Percentiles rank a stretch among this genome's conserved stretches.
Evolutionary conservation across 53 echinoderm and acorn worm species (phyloP).

Genomic region (Henricia sp.): DNA sequence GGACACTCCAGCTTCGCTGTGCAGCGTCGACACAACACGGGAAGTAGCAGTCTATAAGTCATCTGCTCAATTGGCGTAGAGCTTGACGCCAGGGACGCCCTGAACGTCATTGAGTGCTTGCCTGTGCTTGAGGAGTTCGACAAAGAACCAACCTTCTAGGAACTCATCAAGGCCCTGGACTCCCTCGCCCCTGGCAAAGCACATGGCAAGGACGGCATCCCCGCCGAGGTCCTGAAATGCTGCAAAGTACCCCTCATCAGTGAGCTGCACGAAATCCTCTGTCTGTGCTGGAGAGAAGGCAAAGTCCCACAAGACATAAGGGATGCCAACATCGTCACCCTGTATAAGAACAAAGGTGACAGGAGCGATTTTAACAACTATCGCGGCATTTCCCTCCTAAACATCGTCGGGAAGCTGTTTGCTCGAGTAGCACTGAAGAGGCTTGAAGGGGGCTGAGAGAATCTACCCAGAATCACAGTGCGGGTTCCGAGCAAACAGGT

Average conservation of each 20-base stretch:
- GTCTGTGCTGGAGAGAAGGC: conserved; percentile 25
- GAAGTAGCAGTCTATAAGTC: conserved; percentile 62
- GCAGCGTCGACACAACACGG: conserved; percentile 50
- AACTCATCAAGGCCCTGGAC: neutral
- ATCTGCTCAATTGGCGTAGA: conserved; percentile 52
- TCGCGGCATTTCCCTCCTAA: neutral
- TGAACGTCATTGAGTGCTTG: too few species aligned
- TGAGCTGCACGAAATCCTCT: conserved; percentile 8
- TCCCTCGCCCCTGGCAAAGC: neutral
- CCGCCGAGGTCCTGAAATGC: neutral
- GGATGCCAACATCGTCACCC: too few species aligned
- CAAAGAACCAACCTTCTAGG: too few species aligned
- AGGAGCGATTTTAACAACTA: neutral
- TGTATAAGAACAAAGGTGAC: conserved; percentile 16
- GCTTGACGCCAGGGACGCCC: conserved; percentile 38
- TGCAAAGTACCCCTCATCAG: neutral
- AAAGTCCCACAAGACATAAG: conserved; percentile 25
- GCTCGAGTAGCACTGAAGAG: neutral
- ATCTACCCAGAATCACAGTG: neutral
- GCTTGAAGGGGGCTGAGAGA: neutral
- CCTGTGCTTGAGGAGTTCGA: too few species aligned
- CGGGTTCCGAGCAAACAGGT: neutral
- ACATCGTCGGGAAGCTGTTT: neutral
- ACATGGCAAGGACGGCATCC: conserved; percentile 11
- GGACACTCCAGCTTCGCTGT: conserved; percentile 62